These are phyloP conservation scores for Hirundo rustica DNA, from an alignment of 2,797 vertebrate genomes.

Conservation along the genomic window DNA sequence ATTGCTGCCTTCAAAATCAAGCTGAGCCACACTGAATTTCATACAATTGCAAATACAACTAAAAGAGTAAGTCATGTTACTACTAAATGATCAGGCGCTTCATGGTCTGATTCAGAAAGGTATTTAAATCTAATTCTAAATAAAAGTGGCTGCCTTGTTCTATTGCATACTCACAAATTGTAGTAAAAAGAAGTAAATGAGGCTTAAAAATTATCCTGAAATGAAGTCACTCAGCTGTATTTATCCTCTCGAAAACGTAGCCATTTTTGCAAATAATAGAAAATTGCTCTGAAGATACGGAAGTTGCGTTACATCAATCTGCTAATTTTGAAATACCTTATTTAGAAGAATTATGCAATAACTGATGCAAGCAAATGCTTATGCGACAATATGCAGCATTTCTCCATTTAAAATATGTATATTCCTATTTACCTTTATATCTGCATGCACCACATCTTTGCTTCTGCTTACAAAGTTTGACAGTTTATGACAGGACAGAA, in stretches of 20 bases:
- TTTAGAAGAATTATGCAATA: background rate
- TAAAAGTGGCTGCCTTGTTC: background rate
- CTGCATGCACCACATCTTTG: background rate
- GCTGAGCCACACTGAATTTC: background rate
- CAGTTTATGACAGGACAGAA: conserved; percentile 66
- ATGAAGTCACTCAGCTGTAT: background rate
- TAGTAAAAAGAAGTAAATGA: background rate
- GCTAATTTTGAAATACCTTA: background rate
- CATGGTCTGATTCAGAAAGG: background rate
- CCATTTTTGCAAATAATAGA: background rate
- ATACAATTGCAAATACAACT: background rate
- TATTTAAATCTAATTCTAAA: background rate
- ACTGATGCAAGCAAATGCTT: background rate
- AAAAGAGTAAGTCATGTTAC: background rate
- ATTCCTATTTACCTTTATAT: background rate
- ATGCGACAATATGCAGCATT: background rate
- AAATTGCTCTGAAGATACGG: background rate
- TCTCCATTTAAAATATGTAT: background rate
- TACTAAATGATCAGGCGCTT: background rate
- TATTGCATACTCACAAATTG: background rate
- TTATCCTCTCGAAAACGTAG: background rate
- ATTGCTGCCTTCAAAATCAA: background rate
- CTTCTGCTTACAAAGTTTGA: conserved; percentile 67
- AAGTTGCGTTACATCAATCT: background rate
- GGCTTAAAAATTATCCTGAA: background rate